A percentile compares a stretch with the other conserved stretches of the same genome.
phyloP scores from a whole-genome alignment of 2,113 vertebrate genomes.

The Thalassarche chlororhynchos region DNA sequence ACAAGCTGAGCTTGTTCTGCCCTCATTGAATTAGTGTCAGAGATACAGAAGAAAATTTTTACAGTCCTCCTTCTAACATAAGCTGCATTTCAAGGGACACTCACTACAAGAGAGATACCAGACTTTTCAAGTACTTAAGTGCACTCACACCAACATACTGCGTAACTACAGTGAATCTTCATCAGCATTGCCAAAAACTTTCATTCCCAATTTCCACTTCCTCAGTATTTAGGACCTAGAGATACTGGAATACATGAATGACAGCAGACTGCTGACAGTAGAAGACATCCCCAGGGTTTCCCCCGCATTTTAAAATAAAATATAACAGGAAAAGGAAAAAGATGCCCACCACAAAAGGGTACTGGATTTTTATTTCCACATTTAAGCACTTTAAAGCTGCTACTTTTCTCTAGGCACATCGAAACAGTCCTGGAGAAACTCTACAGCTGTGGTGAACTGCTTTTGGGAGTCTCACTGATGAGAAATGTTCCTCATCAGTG shows the following conservation, averaged over 20 bases:
- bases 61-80: neutral
- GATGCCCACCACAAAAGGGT: neutral
- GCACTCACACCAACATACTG: neutral
- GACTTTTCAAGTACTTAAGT: neutral
- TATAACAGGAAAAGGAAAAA: neutral
- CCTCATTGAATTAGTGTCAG: neutral
- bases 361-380: neutral
- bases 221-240: neutral
- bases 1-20: neutral
- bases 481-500: neutral
- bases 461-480: neutral
- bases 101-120: neutral
- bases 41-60: neutral
- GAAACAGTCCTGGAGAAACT: neutral
- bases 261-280: neutral
- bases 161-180: neutral
- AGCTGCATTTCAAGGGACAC: neutral
- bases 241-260: neutral
- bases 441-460: neutral
- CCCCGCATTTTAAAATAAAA: neutral
- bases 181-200: neutral
- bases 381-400: neutral
- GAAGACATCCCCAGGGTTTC: neutral
- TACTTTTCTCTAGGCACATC: neutral
- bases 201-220: neutral